These are phyloP conservation scores for Haliclona indistincta DNA, from an alignment of 37 sponge, comb jelly and placozoan genomes.

Conservation along the genomic window DNA sequence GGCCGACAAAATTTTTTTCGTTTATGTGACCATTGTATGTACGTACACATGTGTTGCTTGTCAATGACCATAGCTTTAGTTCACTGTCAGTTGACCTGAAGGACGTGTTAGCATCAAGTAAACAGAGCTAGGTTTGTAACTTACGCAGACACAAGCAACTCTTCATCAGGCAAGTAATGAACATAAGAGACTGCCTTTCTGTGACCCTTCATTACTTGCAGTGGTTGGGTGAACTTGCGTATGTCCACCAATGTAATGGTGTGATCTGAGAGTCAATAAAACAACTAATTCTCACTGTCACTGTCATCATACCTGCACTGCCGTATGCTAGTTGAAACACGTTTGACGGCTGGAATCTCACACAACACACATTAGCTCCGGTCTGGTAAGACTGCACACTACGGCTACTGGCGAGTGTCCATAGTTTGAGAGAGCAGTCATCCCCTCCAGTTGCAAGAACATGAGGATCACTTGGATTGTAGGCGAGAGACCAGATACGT, in stretches of 20 bases:
- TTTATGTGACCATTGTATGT: constrained; percentile 80
- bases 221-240: constrained; percentile 47
- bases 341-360: constrained; percentile 69
- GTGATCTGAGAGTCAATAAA: constrained; percentile 64
- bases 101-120: background rate
- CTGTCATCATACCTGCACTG: constrained; percentile 61
- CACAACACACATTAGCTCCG: constrained; percentile 80
- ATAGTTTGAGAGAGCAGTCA: constrained; percentile 79
- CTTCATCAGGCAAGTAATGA: constrained; percentile 46
- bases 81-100: constrained; percentile 87
- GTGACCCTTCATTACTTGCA: constrained; percentile 70
- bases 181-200: constrained; percentile 86
- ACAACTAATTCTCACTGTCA: background rate
- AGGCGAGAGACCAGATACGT: constrained; percentile 83
- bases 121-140: constrained; percentile 7
- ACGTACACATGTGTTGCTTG: constrained; percentile 16
- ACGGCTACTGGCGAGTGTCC: constrained; percentile 44
- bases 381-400: constrained; percentile 34
- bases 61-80: constrained; percentile 72
- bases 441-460: constrained; percentile 82
- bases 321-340: constrained; percentile 76
- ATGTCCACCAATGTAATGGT: constrained; percentile 65
- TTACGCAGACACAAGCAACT: constrained; percentile 86
- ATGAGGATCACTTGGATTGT: constrained; percentile 59
- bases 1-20: constrained; percentile 94